Evolutionary conservation across 1,140 invertebrate genomes (phyloP).

Genomic region (Meloidogyne hapla): DNA sequence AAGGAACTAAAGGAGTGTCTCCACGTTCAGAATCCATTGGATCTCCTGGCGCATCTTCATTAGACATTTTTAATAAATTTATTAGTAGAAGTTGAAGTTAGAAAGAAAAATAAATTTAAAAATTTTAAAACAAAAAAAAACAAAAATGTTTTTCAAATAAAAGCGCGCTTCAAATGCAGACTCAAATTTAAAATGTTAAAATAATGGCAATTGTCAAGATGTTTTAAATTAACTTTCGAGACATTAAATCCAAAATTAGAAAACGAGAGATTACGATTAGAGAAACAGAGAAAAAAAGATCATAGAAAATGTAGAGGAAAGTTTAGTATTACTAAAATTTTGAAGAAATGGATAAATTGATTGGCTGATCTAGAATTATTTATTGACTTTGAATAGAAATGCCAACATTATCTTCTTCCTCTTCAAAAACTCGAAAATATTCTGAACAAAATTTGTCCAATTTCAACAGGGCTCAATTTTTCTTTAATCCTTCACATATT

Average conservation of each 20-base stretch:
- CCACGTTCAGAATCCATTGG: slow-evolving; percentile 6
- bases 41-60: background rate
- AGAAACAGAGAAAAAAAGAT: too few relatives aligned
- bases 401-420: too few relatives aligned
- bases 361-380: too few relatives aligned
- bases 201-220: background rate
- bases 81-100: too few relatives aligned
- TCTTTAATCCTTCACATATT: slow-evolving; percentile 14
- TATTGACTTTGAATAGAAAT: too few relatives aligned
- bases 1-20: slow-evolving; percentile 14
- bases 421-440: too few relatives aligned
- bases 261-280: too few relatives aligned
- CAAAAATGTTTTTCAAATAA: background rate
- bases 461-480: slow-evolving; percentile 16
- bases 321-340: too few relatives aligned
- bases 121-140: background rate
- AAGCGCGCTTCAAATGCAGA: background rate
- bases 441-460: slow-evolving; percentile 5
- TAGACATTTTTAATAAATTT: background rate
- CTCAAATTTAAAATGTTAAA: background rate
- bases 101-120: background rate
- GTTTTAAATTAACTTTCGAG: too few relatives aligned
- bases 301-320: too few relatives aligned
- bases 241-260: too few relatives aligned
- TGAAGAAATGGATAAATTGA: too few relatives aligned